phyloP scores from a whole-genome alignment of 2,888 invertebrate species.

The Torymus tubicola region DNA sequence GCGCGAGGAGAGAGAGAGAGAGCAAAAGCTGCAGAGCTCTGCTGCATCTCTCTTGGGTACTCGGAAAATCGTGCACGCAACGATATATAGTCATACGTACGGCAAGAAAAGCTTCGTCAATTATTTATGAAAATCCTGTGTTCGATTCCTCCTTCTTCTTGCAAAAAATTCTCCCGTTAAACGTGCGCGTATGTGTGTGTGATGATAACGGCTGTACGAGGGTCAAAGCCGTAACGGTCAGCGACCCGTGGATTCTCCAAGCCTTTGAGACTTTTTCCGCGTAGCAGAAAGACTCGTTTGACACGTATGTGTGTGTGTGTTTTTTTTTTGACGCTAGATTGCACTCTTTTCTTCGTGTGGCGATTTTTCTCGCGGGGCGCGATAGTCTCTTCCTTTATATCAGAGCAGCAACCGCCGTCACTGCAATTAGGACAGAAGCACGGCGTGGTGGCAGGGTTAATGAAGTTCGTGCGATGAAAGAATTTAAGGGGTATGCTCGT shows the following conservation, averaged over 20 bases:
- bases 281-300: background rate
- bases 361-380: background rate
- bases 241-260: background rate
- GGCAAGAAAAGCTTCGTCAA: slow-evolving; percentile 36
- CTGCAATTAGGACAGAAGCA: slow-evolving; percentile 34
- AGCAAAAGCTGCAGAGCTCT: background rate
- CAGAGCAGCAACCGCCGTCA: background rate
- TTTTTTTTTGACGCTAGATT: background rate
- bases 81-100: too few relatives aligned
- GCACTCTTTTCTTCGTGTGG: slow-evolving; percentile 5
- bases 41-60: too few relatives aligned
- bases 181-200: too few relatives aligned
- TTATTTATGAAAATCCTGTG: slow-evolving; percentile 56
- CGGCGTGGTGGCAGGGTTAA: slow-evolving; percentile 1
- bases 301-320: background rate
- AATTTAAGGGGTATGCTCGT: slow-evolving; percentile 8
- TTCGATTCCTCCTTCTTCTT: slow-evolving; percentile 31
- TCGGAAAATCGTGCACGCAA: too few relatives aligned
- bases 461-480: slow-evolving; percentile 32
- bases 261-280: slow-evolving; percentile 8
- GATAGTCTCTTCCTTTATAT: slow-evolving; percentile 4
- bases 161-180: background rate
- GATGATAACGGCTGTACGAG: background rate
- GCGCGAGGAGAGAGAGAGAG: background rate
- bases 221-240: slow-evolving; percentile 6